Evolutionary conservation across 2,113 vertebrate species (phyloP), one percentile per base, ranked within the genome.

Genomic region (Charadrius vociferus): DNA sequence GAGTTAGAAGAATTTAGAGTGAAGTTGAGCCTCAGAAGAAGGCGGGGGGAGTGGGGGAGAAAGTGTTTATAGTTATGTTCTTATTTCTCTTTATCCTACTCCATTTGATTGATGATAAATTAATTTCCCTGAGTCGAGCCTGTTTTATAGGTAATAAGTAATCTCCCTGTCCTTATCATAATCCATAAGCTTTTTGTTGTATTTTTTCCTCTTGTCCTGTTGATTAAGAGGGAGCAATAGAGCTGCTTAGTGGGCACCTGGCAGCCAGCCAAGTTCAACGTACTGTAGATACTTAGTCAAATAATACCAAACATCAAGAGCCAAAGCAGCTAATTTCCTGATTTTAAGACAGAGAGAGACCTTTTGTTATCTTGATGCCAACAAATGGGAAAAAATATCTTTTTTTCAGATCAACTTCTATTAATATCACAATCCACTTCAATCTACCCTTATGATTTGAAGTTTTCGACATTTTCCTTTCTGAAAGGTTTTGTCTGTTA

Each of bases 81-180:
- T 71, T 85, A 43, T 37, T 79, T 91, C 36, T 85, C 9, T 27
- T 43, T 56, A 41, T 32, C 8, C 10, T 43, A 27, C 30, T 56
- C 5, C 63, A 16, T 47, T 83, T 47, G 17, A 12, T 4, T 89
- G 20, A 13, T 3, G 3, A 77, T 36, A 47, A 49, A 55, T 62
- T 47, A 55, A 34, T 24, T 62, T 63, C 29, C 24, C 20, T 13
- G 39, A n/a, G 7, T 12, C 0, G 0, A 55, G 14, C 29, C 32
- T 71, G 7, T 37, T 80, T 55, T 80, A 11, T 71, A 17, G 12
- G 6, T 34, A 81, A 22, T 21, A 52, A 65, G 13, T 30, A 89
- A 58, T 37, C 7, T 73, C 5, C 16, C 12, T 22, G 9, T 43
- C 9, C 5, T 27, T 78, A 53, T 32, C 0, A 0, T 6, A 56